Evolutionary conservation across 1,140 invertebrate genomes (phyloP).

Genomic region (Euwallacea similis): DNA sequence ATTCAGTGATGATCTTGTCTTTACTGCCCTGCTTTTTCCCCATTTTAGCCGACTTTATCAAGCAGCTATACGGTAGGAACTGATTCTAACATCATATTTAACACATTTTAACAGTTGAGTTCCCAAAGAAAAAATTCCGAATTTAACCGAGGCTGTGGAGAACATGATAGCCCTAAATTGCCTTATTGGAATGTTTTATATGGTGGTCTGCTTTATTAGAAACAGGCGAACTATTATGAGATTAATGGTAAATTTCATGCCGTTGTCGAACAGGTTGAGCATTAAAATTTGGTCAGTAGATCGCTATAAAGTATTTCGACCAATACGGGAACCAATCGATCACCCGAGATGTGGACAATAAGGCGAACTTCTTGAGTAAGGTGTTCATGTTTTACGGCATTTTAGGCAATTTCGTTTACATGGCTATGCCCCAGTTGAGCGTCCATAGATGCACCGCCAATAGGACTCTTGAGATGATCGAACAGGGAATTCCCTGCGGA

Average conservation of each 20-base stretch:
- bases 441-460: slow-evolving; percentile 33
- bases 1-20: slow-evolving; percentile 31
- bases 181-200: slow-evolving; percentile 44
- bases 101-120: slow-evolving; percentile 2
- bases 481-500: slow-evolving; percentile 43
- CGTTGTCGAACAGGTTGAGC: neutral
- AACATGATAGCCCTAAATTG: slow-evolving; percentile 41
- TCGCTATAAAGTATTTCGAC: slow-evolving; percentile 29
- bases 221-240: slow-evolving; percentile 37
- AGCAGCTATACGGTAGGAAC: slow-evolving; percentile 32
- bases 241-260: slow-evolving; percentile 26
- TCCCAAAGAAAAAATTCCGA: slow-evolving; percentile 25
- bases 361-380: slow-evolving; percentile 43
- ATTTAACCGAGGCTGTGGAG: slow-evolving; percentile 37
- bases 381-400: slow-evolving; percentile 43
- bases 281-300: neutral
- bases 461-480: slow-evolving; percentile 30
- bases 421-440: slow-evolving; percentile 41
- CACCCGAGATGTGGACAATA: slow-evolving; percentile 35
- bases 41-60: slow-evolving; percentile 35
- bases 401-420: slow-evolving; percentile 44
- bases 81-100: slow-evolving; percentile 2
- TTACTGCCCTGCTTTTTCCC: slow-evolving; percentile 38
- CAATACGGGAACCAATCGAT: slow-evolving; percentile 31
- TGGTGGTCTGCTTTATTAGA: slow-evolving; percentile 41